Evolutionary conservation across 1,140 invertebrate genomes (phyloP), one percentile per base, ranked within the genome.

Genomic region (Drosophila orosa): DNA sequence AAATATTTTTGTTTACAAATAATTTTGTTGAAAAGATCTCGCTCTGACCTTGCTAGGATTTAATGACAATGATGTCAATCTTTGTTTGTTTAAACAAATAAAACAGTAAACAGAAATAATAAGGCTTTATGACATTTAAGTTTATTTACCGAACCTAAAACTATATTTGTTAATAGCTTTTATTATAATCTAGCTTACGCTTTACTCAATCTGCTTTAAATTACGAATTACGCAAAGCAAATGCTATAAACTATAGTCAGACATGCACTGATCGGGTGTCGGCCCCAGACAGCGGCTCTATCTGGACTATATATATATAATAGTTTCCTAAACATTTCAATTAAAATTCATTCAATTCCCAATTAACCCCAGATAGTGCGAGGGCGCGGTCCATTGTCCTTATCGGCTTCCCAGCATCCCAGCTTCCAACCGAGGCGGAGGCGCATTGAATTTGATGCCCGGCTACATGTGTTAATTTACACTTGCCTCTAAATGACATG

Each of bases 391-490:
- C 63, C 19, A 44, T 42, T 50, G 63, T 68, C 47, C 66, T 83
- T 83, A 82, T 82, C 75, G 62, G 44, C 33, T 71, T 39, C n/a
- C n/a, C n/a, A n/a, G n/a, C n/a, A n/a, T n/a, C n/a, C n/a, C 24
- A 40, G 42, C 31, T 39, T 50, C 24, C 37, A 35, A 31, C 24
- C 25, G 35, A 25, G 45, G 9, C 42, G 35, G 5, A 29, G 25
- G 17, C 27, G 17, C 57, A 71, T 69, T 84, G 29, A 77, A 84
- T 85, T 85, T 80, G 67, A 84, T 85, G 79, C 52, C 37, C 31
- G 52, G 47, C 39, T 69, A 78, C 66, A 80, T 74, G 75, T 84
- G 78, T 69, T 65, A 78, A 86, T 85, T 82, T 55, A 67, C 68
- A 87, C 82, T 74, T 74, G 63, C 50, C 44, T 50, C 25, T 48